A percentile compares a stretch with the other conserved stretches of the same genome.
Conservation (phyloP, 2,888 invertebrate species). For the Rhimphoctona megacephalus region DNA sequence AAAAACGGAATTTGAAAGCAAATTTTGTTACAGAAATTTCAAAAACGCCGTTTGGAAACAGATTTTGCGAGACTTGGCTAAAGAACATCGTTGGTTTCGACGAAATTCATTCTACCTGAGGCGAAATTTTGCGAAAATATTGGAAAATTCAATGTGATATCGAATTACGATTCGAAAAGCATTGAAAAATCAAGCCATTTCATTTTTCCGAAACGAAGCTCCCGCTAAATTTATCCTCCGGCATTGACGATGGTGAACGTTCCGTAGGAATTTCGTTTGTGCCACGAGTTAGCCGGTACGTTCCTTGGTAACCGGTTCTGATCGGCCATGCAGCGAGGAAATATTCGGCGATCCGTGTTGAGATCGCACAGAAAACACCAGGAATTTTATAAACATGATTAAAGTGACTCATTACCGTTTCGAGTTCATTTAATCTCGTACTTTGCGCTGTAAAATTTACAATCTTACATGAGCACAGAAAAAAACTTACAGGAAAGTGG, state of each 20-base stretch:
- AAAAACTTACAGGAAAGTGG: not conserved
- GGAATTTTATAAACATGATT: not conserved
- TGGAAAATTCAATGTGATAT: not conserved
- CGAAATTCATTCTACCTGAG: not conserved
- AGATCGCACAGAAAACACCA: not conserved
- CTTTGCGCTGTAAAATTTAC: not conserved
- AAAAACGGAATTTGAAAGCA: not conserved
- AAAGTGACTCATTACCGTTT: not conserved
- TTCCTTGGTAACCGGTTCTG: slow-evolving; percentile 60
- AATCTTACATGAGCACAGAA: not conserved
- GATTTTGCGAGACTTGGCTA: not conserved
- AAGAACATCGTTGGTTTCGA: not conserved
- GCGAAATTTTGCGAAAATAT: not conserved
- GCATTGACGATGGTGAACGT: slow-evolving; percentile 23
- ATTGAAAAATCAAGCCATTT: not conserved
- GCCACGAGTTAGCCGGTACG: slow-evolving; percentile 41
- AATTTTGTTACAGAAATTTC: not conserved
- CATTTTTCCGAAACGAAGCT: not conserved
- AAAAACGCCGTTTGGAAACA: not conserved
- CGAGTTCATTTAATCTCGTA: not conserved
- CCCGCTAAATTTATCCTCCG: not conserved
- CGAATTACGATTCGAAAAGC: not conserved
- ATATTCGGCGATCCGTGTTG: slow-evolving; percentile 40
- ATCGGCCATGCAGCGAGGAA: slow-evolving; percentile 19
- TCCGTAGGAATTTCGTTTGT: slow-evolving; percentile 58